phyloP scores from a whole-genome alignment of 2,888 invertebrate genomes.

The Lasioglossum leucozonium region DNA sequence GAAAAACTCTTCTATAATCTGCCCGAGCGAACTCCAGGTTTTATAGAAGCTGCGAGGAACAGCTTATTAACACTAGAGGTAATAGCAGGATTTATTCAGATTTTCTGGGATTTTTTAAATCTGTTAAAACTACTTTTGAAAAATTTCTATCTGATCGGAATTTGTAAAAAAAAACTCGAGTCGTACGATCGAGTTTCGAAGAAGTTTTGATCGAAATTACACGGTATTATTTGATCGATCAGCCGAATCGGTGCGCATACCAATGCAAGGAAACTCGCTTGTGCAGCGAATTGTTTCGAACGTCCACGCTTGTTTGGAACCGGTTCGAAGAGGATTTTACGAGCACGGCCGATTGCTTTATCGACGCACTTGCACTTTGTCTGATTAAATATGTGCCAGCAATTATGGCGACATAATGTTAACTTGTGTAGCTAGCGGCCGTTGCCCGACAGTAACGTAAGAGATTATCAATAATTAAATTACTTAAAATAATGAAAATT shows the following conservation, averaged over 20 bases:
- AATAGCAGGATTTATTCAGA: too few relatives aligned
- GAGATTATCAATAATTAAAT: conserved; percentile 17
- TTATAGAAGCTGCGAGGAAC: not conserved
- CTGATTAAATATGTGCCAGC: conserved; percentile 16
- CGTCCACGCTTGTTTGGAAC: not conserved
- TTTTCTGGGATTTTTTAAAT: too few relatives aligned
- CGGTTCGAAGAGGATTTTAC: not conserved
- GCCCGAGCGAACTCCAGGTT: not conserved
- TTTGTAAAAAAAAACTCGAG: not conserved
- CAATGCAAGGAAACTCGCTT: not conserved
- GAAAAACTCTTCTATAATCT: not conserved
- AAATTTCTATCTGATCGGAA: too few relatives aligned
- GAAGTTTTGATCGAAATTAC: not conserved
- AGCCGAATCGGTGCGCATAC: not conserved
- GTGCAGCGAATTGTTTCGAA: not conserved
- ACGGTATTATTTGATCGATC: not conserved
- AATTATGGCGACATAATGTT: not conserved
- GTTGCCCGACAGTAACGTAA: not conserved
- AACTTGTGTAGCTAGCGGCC: conserved; percentile 7
- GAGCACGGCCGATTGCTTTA: not conserved
- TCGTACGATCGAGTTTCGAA: not conserved
- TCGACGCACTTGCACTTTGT: conserved; percentile 18
- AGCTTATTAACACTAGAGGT: not conserved
- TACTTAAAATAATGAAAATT: conserved; percentile 19
- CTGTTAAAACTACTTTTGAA: too few relatives aligned